A percentile compares a stretch with the other conserved stretches of the same genome.
These are phyloP conservation scores for Bryconaethiops microstoma DNA, from an alignment of 2,797 vertebrate species.

Conservation along the genomic window DNA sequence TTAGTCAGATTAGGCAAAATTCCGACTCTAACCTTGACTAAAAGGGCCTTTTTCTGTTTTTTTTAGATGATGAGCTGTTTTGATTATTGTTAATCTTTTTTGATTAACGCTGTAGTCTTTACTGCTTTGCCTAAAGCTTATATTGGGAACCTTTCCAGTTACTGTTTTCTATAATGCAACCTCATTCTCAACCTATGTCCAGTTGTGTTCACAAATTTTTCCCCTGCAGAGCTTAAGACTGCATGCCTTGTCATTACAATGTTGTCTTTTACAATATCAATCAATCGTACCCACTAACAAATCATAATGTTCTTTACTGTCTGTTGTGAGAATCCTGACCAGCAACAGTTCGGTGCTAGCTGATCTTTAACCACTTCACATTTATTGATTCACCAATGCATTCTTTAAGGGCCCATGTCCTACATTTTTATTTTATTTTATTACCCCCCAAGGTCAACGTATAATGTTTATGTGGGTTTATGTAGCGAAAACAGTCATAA, in stretches of 20 bases:
- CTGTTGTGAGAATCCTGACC: no score
- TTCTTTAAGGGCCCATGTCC: no score
- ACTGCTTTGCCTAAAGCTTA: background rate
- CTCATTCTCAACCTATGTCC: no score
- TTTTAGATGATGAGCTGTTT: background rate
- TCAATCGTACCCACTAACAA: background rate
- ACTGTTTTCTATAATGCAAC: background rate
- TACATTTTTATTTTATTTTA: no score
- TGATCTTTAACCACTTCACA: no score
- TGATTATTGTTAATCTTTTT: background rate
- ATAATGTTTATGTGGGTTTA: no score
- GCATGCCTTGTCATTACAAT: background rate
- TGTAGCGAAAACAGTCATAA: no score
- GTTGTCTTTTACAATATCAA: background rate
- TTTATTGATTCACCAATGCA: no score
- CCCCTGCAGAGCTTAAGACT: background rate
- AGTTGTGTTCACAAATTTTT: no score
- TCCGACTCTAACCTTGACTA: background rate
- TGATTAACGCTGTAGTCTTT: no score
- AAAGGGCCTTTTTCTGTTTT: background rate
- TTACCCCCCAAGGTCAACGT: no score
- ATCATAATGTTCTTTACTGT: background rate
- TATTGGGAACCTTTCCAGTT: background rate
- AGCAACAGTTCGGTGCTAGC: no score
- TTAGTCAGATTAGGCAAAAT: background rate